A percentile compares a stretch with the other conserved stretches of the same genome.
Evolutionary conservation across 37 sponge, comb jelly and placozoan species (phyloP).

Genomic region (Haliclona indistincta): DNA sequence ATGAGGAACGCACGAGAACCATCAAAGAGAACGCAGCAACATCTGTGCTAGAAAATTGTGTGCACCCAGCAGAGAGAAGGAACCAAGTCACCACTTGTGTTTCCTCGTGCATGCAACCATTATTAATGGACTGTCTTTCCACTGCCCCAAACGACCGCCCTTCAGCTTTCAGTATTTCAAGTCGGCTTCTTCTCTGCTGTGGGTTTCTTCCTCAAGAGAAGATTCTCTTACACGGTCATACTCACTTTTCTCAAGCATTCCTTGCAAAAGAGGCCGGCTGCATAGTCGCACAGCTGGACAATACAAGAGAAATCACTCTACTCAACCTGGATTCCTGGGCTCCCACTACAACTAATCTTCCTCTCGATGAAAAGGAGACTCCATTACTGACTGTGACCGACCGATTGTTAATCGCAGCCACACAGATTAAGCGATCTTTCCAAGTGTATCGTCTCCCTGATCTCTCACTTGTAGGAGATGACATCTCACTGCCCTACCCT

Average conservation of each 20-base stretch:
- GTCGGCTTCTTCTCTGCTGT: slow-evolving; percentile 43
- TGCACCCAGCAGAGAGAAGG: slow-evolving; percentile 42
- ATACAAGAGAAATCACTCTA: slow-evolving; percentile 2
- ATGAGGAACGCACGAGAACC: neutral
- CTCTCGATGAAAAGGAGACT: neutral
- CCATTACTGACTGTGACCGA: no score
- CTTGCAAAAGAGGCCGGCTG: neutral
- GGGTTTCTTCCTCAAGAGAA: slow-evolving; percentile 39
- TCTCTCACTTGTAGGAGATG: no score
- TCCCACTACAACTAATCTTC: neutral
- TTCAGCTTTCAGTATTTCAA: slow-evolving; percentile 51
- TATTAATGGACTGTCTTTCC: slow-evolving; percentile 30
- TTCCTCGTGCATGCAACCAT: slow-evolving; percentile 45
- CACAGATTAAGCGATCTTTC: no score
- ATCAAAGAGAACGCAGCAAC: neutral
- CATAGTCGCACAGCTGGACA: slow-evolving; percentile 10
- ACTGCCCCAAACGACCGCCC: slow-evolving; percentile 34
- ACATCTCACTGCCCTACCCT: no score
- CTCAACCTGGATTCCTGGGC: neutral
- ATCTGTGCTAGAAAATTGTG: neutral
- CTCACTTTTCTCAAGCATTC: neutral
- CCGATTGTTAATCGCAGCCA: no score
- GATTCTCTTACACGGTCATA: slow-evolving; percentile 16
- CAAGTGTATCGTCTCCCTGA: no score
- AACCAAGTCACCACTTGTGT: slow-evolving; percentile 35